Evolutionary conservation across 2,888 invertebrate species (phyloP).

Genomic region (Orchestes rusci): DNA sequence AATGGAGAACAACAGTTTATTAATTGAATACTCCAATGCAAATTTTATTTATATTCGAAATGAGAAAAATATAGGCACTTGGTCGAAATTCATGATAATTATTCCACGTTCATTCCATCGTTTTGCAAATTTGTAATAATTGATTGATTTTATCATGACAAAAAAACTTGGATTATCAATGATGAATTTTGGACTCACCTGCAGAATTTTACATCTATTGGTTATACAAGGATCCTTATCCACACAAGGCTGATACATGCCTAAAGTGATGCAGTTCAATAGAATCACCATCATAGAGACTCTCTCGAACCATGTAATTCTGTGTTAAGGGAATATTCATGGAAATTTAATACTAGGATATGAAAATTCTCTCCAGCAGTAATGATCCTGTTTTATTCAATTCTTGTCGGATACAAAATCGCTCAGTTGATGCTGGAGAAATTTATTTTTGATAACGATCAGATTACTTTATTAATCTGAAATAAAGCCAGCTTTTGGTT

Average conservation of each 20-base stretch:
- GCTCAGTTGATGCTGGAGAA: too few relatives aligned
- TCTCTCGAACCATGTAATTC: constrained; percentile 89
- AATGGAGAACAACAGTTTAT: too few relatives aligned
- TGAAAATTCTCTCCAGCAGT: too few relatives aligned
- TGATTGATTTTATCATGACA: background rate
- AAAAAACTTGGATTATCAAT: background rate
- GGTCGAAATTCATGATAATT: background rate
- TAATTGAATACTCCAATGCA: too few relatives aligned
- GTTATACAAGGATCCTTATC: constrained; percentile 80
- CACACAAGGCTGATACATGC: constrained; percentile 99
- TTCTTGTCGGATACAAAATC: background rate
- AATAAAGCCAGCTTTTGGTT: too few relatives aligned
- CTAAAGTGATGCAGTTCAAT: constrained; percentile 96
- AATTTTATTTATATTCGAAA: too few relatives aligned
- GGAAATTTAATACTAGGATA: too few relatives aligned
- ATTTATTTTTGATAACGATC: too few relatives aligned
- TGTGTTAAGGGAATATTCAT: constrained; percentile 52
- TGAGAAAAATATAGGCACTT: too few relatives aligned
- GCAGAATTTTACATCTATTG: constrained; percentile 83
- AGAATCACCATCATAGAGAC: constrained; percentile 97
- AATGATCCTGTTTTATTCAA: too few relatives aligned
- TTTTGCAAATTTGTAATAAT: background rate
- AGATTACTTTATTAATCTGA: too few relatives aligned
- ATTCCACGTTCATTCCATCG: too few relatives aligned
- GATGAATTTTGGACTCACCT: constrained; percentile 54